phyloP scores from a whole-genome alignment of 1,140 invertebrate species.

The Atta texana region DNA sequence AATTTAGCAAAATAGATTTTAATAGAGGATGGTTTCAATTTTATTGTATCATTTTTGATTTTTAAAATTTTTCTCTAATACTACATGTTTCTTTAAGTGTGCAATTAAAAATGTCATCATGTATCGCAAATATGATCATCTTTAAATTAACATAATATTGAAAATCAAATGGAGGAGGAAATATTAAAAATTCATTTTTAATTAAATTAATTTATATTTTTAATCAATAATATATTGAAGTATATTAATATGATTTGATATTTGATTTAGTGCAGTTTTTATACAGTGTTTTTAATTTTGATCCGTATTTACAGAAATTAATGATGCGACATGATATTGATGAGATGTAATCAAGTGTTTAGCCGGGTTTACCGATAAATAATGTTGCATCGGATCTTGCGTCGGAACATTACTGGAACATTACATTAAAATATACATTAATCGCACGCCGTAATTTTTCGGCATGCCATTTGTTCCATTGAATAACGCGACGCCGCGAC shows the following conservation, averaged over 20 bases:
- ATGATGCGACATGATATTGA: conserved; percentile 29
- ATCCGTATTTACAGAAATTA: conserved; percentile 25
- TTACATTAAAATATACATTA: conserved; percentile 52
- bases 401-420: not conserved
- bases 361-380: conserved; percentile 6
- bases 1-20: too few relatives aligned
- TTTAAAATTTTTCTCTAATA: too few relatives aligned
- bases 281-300: not conserved
- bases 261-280: not conserved
- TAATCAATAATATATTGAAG: not conserved
- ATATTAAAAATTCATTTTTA: not conserved
- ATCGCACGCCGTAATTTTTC: conserved; percentile 49
- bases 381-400: not conserved
- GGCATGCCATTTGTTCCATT: conserved; percentile 33
- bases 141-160: not conserved
- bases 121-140: too few relatives aligned
- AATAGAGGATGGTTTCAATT: too few relatives aligned
- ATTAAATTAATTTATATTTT: not conserved
- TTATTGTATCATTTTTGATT: too few relatives aligned
- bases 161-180: too few relatives aligned
- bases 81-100: too few relatives aligned
- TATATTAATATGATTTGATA: not conserved
- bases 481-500: not conserved
- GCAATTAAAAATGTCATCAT: too few relatives aligned
- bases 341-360: conserved; percentile 33